A percentile compares a stretch with the other conserved stretches of the same genome.
Conservation (phyloP, 2,113 vertebrate species). For the Tinamus guttatus region DNA sequence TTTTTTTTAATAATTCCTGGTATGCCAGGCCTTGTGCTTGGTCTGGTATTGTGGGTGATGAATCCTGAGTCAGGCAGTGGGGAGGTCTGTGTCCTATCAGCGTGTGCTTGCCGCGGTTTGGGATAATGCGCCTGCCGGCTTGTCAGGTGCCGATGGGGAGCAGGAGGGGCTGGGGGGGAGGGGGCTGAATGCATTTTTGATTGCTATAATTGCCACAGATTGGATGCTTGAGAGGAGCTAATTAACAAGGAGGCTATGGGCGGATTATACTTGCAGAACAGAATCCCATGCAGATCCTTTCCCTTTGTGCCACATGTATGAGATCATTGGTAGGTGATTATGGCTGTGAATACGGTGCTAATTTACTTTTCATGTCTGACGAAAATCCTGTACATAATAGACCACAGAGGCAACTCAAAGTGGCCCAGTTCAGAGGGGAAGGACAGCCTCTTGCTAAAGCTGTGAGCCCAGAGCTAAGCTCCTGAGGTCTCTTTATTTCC, state of each 20-base stretch:
- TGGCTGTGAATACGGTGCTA: constrained; percentile 75
- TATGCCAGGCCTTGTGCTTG: neutral
- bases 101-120: constrained; percentile 20
- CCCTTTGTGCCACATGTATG: constrained; percentile 77
- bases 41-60: constrained; percentile 29
- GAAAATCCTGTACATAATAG: constrained; percentile 75
- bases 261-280: constrained; percentile 77
- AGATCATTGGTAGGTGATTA: constrained; percentile 79
- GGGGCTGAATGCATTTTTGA: constrained; percentile 83
- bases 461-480: neutral
- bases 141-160: constrained; percentile 77
- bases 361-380: constrained; percentile 78
- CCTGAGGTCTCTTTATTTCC: neutral
- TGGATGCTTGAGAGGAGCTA: constrained; percentile 75
- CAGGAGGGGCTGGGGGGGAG: constrained; percentile 37
- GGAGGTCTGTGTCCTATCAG: constrained; percentile 57
- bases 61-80: constrained; percentile 40
- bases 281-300: constrained; percentile 75
- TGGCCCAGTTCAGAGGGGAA: constrained; percentile 45
- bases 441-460: neutral
- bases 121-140: constrained; percentile 68
- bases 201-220: constrained; percentile 83
- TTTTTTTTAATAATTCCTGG: constrained; percentile 27
- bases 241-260: constrained; percentile 77
- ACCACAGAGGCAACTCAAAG: constrained; percentile 61